Percentiles rank a stretch among this genome's conserved stretches.
These are phyloP conservation scores for Lampris incognitus DNA, from an alignment of 2,113 vertebrate genomes.

Conservation along the genomic window DNA sequence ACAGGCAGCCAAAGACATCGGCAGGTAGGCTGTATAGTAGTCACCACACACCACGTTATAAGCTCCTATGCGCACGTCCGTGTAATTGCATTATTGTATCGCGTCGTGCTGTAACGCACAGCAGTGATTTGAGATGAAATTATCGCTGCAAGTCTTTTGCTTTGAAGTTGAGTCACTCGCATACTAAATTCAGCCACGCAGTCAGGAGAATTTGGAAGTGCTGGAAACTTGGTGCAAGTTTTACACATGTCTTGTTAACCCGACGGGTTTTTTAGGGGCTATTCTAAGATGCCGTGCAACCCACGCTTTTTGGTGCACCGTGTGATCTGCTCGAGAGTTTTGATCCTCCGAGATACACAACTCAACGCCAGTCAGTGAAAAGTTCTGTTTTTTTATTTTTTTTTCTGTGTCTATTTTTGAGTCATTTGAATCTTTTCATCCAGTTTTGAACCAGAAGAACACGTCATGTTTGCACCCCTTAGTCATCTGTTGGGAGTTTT, in stretches of 20 bases:
- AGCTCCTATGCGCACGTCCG: not conserved
- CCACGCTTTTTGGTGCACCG: not conserved
- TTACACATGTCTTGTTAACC: no score
- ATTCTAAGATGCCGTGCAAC: not conserved
- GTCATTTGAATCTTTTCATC: slow-evolving; percentile 20
- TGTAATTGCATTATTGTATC: not conserved
- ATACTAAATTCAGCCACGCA: no score
- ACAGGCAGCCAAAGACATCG: slow-evolving; percentile 86
- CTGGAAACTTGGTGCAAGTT: no score
- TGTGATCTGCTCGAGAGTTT: slow-evolving; percentile 8
- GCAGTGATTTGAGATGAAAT: no score
- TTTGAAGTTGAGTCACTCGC: no score
- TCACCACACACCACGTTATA: not conserved
- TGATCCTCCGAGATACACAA: not conserved
- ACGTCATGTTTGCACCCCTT: slow-evolving; percentile 34
- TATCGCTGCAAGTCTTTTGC: no score
- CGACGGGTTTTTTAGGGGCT: no score
- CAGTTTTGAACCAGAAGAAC: slow-evolving; percentile 19
- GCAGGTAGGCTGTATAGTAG: slow-evolving; percentile 80
- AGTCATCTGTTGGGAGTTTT: slow-evolving; percentile 42
- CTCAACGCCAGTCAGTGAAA: not conserved
- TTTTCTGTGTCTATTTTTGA: slow-evolving; percentile 5
- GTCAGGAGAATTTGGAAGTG: no score
- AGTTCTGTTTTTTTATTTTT: slow-evolving; percentile 7
- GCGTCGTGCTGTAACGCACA: not conserved